These are phyloP conservation scores for Zoanthus solanderi DNA, from an alignment of 92 coral and sea anemone species.

Conservation along the genomic window DNA sequence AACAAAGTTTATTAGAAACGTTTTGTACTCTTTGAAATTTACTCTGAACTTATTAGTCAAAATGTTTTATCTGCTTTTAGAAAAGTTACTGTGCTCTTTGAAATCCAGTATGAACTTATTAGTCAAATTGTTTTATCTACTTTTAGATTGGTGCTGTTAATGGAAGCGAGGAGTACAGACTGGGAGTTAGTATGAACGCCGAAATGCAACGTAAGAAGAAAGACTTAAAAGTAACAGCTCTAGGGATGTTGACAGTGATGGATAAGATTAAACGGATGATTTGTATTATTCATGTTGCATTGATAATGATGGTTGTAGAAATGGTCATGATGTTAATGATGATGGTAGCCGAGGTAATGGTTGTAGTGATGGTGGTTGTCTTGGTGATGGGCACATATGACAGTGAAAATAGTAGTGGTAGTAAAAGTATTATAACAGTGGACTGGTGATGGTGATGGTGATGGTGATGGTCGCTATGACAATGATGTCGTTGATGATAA, in stretches of 20 bases:
- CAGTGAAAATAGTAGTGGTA: no score
- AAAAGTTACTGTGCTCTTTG: neutral
- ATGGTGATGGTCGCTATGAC: neutral
- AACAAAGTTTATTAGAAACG: no score
- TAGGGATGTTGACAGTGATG: neutral
- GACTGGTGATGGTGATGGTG: neutral
- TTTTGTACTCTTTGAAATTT: no score
- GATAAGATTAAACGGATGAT: neutral
- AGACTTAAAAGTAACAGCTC: neutral
- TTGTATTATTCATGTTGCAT: neutral
- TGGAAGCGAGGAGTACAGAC: conserved; percentile 92
- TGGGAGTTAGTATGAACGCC: conserved; percentile 96
- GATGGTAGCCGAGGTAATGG: neutral
- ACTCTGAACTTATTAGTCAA: no score
- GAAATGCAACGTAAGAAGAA: conserved; percentile 79
- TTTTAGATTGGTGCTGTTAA: conserved; percentile 90
- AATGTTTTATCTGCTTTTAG: conserved; percentile 41
- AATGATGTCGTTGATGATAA: no score
- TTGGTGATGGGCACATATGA: neutral
- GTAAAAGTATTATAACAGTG: no score
- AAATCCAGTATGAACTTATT: no score
- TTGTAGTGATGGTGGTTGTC: neutral
- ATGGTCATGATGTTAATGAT: neutral
- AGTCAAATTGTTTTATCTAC: neutral
- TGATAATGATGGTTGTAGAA: neutral